Evolutionary conservation across 2,888 invertebrate genomes (phyloP), one percentile per base, ranked within the genome.

Genomic region (Molanna angustata): DNA sequence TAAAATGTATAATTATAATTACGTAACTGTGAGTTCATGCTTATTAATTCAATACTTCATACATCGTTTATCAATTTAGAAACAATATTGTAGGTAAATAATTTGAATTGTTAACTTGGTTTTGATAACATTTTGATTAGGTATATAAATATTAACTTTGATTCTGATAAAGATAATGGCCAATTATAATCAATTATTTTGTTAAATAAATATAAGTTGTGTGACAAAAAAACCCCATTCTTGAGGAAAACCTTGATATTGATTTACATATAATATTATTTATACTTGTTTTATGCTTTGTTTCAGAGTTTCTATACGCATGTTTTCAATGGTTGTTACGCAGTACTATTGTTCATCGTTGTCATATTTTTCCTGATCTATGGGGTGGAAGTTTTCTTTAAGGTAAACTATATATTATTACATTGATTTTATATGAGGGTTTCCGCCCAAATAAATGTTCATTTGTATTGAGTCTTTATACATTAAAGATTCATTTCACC

Each of bases 381-480:
- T 69, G 94, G 95, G 42, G 90, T 94, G 16, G 94, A 94, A 73
- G 94, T 95, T 6, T 95, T 85, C 71, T 94, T 95, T 67, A 94
- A 94, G 84, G 90, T 90, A 69, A 72, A 71, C 61, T 14, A 13
- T 27, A 6, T n/a, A n/a, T n/a, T n/a, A n/a, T n/a, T n/a, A n/a
- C n/a, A n/a, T n/a, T n/a, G n/a, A n/a, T n/a, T n/a, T n/a, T n/a
- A n/a, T n/a, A n/a, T n/a, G n/a, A n/a, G n/a, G n/a, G n/a, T n/a
- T n/a, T n/a, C n/a, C n/a, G n/a, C n/a, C n/a, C n/a, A n/a, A n/a
- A n/a, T n/a, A n/a, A n/a, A n/a, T n/a, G n/a, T n/a, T n/a, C n/a
- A n/a, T n/a, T n/a, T n/a, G n/a, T n/a, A n/a, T n/a, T n/a, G n/a
- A n/a, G n/a, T n/a, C n/a, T n/a, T n/a, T n/a, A n/a, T n/a, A n/a